Conservation (phyloP, 1,140 invertebrate species). For the Chlorops oryzae region DNA sequence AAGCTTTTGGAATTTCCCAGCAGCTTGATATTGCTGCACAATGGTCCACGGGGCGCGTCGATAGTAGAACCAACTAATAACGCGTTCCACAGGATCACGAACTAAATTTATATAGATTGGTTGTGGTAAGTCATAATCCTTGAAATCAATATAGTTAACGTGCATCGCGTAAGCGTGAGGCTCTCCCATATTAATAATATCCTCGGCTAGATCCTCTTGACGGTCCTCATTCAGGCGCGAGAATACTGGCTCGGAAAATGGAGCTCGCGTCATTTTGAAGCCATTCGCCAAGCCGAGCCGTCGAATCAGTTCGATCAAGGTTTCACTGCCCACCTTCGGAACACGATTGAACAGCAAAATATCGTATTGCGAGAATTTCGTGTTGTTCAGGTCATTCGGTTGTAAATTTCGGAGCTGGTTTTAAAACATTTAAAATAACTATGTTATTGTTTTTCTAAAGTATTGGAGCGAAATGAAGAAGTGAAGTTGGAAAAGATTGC, state of each 20-base stretch:
- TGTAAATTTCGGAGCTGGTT: slow-evolving; percentile 25
- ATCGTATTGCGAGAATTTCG: slow-evolving; percentile 60
- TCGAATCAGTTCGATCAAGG: slow-evolving; percentile 75
- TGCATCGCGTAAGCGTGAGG: slow-evolving; percentile 21
- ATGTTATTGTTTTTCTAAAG: no score
- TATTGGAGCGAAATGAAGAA: no score
- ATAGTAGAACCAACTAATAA: slow-evolving; percentile 82
- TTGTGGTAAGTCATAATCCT: slow-evolving; percentile 65
- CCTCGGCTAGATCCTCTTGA: slow-evolving; percentile 18
- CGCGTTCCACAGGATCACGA: slow-evolving; percentile 76
- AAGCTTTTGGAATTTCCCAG: slow-evolving; percentile 70
- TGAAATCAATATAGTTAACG: slow-evolving; percentile 51
- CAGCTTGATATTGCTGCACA: slow-evolving; percentile 47
- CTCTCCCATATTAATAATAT: slow-evolving; percentile 25
- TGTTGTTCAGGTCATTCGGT: slow-evolving; percentile 64
- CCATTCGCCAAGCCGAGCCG: slow-evolving; percentile 64
- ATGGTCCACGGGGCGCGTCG: slow-evolving; percentile 67
- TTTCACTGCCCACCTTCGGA: slow-evolving; percentile 77
- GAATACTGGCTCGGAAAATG: slow-evolving; percentile 13
- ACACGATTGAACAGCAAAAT: slow-evolving; percentile 82
- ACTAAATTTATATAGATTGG: slow-evolving; percentile 86
- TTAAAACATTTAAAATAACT: no score
- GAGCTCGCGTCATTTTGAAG: slow-evolving; percentile 37
- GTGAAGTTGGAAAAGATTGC: no score
- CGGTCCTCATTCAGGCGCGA: slow-evolving; percentile 11